These are phyloP conservation scores for Danio choprae DNA, from an alignment of 2,797 vertebrate species.

Conservation along the genomic window DNA sequence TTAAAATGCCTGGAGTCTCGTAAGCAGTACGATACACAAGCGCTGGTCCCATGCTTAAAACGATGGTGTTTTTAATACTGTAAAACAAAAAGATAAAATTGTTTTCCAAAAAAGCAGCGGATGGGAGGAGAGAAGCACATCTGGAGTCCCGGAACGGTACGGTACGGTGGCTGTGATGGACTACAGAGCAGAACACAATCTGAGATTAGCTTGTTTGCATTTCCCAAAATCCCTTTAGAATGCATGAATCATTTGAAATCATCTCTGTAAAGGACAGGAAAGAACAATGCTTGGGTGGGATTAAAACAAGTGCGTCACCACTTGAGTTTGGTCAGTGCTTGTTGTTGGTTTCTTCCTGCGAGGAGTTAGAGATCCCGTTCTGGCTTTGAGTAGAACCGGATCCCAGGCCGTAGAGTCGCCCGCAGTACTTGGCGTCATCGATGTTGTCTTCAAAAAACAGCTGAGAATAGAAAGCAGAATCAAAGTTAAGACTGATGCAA, in stretches of 20 bases:
- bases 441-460: conserved; percentile 99
- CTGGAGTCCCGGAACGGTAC: conserved; percentile 41
- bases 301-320: conserved; percentile 76
- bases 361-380: conserved; percentile 84
- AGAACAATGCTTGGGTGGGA: conserved; percentile 67
- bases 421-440: conserved; percentile 98
- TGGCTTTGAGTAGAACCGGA: conserved; percentile 93
- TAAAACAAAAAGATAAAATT: conserved; percentile 68
- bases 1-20: conserved; percentile 64
- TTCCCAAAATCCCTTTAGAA: conserved; percentile 49
- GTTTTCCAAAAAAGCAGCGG: conserved; percentile 59
- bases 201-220: conserved; percentile 33
- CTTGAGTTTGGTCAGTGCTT: conserved; percentile 82
- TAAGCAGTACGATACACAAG: conserved; percentile 64
- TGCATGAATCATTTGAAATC: conserved; percentile 38
- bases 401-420: conserved; percentile 94
- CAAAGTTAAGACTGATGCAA: not conserved
- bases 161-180: conserved; percentile 12
- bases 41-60: conserved; percentile 76
- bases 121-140: conserved; percentile 27
- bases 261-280: conserved; percentile 24
- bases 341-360: conserved; percentile 84
- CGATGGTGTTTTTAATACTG: conserved; percentile 62
- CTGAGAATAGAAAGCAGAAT: conserved; percentile 68
- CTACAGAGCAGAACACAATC: conserved; percentile 32